Conservation (phyloP, 2,888 invertebrate species). For the Mantis religiosa region DNA sequence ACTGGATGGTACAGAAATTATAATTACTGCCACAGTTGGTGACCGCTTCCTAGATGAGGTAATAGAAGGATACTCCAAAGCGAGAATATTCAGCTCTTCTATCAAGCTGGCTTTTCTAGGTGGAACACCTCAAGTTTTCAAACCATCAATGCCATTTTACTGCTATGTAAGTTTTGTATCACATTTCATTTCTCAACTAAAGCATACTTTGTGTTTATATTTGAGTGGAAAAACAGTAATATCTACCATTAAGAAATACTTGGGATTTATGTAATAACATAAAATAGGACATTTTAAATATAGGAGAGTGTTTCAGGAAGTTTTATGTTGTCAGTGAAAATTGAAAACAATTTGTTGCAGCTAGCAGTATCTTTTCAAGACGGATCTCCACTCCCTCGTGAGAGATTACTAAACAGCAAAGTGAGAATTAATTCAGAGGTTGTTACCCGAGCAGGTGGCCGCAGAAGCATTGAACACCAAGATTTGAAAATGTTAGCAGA, state of each 20-base stretch:
- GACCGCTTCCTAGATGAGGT: slow-evolving; percentile 82
- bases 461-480: slow-evolving; percentile 58
- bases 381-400: slow-evolving; percentile 69
- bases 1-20: slow-evolving; percentile 74
- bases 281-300: background rate
- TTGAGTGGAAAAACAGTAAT: too few relatives aligned
- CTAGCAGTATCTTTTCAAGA: slow-evolving; percentile 88
- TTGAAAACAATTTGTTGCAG: slow-evolving; percentile 43
- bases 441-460: slow-evolving; percentile 58
- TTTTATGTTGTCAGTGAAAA: background rate
- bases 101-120: slow-evolving; percentile 81
- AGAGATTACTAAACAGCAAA: slow-evolving; percentile 59
- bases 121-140: slow-evolving; percentile 88
- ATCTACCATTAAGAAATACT: too few relatives aligned
- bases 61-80: slow-evolving; percentile 80
- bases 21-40: slow-evolving; percentile 80
- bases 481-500: slow-evolving; percentile 61
- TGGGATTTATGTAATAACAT: too few relatives aligned
- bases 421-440: slow-evolving; percentile 65
- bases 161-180: slow-evolving; percentile 61
- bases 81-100: slow-evolving; percentile 83
- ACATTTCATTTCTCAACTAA: too few relatives aligned
- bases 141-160: slow-evolving; percentile 88
- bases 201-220: too few relatives aligned
- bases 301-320: background rate